Conservation (phyloP, 2,113 vertebrate genomes). For the Cephalopholis sonnerati region DNA sequence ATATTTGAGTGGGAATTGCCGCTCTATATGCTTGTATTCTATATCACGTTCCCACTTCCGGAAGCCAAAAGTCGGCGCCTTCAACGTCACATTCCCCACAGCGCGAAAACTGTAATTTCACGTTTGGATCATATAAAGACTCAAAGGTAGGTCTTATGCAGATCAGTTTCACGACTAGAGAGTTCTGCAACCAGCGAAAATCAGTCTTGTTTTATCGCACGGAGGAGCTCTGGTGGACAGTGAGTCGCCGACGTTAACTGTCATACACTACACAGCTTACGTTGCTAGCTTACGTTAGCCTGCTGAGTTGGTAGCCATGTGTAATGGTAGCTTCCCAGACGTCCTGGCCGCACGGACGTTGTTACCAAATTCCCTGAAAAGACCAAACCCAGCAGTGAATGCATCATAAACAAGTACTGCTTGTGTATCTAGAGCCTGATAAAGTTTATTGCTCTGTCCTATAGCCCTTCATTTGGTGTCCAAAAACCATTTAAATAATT, state of each 20-base stretch:
- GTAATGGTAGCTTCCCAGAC: not conserved
- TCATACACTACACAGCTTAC: not conserved
- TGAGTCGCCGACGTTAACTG: not conserved
- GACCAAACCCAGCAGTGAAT: too few relatives aligned
- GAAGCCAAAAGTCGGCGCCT: slow-evolving; percentile 33
- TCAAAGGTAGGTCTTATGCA: not conserved
- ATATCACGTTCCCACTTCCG: slow-evolving; percentile 23
- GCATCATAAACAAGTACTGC: too few relatives aligned
- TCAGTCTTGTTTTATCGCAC: not conserved
- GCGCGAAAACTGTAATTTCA: slow-evolving; percentile 57
- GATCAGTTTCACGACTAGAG: rapidly evolving
- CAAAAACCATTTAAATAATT: too few relatives aligned
- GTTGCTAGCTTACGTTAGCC: slow-evolving; percentile 28
- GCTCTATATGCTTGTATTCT: slow-evolving; percentile 4
- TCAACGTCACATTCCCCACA: slow-evolving; percentile 20
- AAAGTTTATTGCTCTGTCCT: too few relatives aligned
- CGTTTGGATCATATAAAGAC: not conserved
- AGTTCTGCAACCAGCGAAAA: rapidly evolving
- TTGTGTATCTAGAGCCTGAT: too few relatives aligned
- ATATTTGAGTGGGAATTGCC: too few relatives aligned
- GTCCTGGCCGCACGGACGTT: too few relatives aligned
- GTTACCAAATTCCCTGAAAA: too few relatives aligned
- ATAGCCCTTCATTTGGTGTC: too few relatives aligned
- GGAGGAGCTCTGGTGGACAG: not conserved
- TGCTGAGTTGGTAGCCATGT: not conserved